Evolutionary conservation across 2,888 invertebrate species (phyloP), one percentile per base, ranked within the genome.

Genomic region (Selenia dentaria): DNA sequence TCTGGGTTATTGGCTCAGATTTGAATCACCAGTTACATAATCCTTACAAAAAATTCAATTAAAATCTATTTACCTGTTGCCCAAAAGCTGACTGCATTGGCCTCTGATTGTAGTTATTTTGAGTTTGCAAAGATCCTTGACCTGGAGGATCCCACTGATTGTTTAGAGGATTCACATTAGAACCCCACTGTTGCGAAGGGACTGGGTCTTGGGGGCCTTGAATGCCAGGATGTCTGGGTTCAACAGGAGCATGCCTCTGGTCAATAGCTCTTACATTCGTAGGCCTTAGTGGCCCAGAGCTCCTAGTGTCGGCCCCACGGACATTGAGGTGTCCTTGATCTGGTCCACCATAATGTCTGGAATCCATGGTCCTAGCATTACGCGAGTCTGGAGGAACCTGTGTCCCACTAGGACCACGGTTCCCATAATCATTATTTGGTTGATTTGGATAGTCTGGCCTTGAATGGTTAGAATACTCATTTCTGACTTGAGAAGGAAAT

Each of bases 391-490:
- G 1, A 10, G 16, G 16, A 12, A 11, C 33, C 4, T 1, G 8
- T 5, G 22, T 8, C 0, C 33, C 33, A 2, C 27, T 42, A 39
- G 11, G 39, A 11, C 33, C 33, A 33, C 24, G 26, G 3, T 37
- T 37, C n/a, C 28, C 33, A 11, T 37, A 42, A 8, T 33, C 40
- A 28, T 46, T 32, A 4, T 22, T 20, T 1, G 38, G 36, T 6
- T 41, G 41, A 6, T 11, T 44, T 5, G 33, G 41, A 26, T 67
- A 70, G 16, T 62, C 63, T 27, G 50, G 55, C 20, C 58, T 51
- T 2, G 56, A 42, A 50, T 63, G 62, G 12, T 59, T 64, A 0
- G 64, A 53, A 42, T 67, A 73, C 6, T 72, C 70, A 59, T 66
- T 69, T 29, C 66, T 59, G 6, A 57, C 50, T 28, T 57, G 63